Percentiles rank a stretch among this genome's conserved stretches.
phyloP scores from a whole-genome alignment of 2,888 invertebrate genomes.

The Cantharis flavilabris region DNA sequence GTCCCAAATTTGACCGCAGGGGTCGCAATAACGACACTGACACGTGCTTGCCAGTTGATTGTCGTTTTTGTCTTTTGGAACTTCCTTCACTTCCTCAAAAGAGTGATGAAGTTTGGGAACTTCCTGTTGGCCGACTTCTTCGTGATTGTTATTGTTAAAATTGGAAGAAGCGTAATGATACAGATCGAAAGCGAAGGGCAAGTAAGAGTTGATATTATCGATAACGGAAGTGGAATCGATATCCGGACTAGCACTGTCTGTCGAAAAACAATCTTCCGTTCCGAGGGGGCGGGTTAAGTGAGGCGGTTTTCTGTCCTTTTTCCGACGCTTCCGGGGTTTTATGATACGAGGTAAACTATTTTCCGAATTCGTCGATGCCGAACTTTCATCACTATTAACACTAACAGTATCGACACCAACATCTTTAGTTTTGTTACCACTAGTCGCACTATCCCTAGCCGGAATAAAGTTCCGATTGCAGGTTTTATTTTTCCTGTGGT shows the following conservation, averaged over 20 bases:
- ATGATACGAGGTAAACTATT: conserved; percentile 85
- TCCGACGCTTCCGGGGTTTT: conserved; percentile 85
- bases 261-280: conserved; percentile 45
- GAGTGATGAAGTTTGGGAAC: conserved; percentile 53
- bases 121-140: conserved; percentile 35
- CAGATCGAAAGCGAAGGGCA: conserved; percentile 18
- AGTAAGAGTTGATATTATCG: conserved; percentile 2
- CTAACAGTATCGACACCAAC: conserved; percentile 64
- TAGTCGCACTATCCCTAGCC: neutral
- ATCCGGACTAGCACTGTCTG: conserved; percentile 49
- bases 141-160: conserved; percentile 19
- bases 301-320: conserved; percentile 84
- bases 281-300: conserved; percentile 42
- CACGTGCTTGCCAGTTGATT: conserved; percentile 59
- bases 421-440: conserved; percentile 36
- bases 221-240: conserved; percentile 30
- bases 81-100: conserved; percentile 54
- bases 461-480: conserved; percentile 23
- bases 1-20: conserved; percentile 76
- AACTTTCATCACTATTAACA: conserved; percentile 79
- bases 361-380: conserved; percentile 67
- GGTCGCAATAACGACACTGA: conserved; percentile 78
- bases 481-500: conserved; percentile 50
- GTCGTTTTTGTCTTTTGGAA: conserved; percentile 47
- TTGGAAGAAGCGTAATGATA: conserved; percentile 7